These are phyloP conservation scores for Micropoecilia bifurca DNA, from an alignment of 2,797 vertebrate species.

Conservation along the genomic window DNA sequence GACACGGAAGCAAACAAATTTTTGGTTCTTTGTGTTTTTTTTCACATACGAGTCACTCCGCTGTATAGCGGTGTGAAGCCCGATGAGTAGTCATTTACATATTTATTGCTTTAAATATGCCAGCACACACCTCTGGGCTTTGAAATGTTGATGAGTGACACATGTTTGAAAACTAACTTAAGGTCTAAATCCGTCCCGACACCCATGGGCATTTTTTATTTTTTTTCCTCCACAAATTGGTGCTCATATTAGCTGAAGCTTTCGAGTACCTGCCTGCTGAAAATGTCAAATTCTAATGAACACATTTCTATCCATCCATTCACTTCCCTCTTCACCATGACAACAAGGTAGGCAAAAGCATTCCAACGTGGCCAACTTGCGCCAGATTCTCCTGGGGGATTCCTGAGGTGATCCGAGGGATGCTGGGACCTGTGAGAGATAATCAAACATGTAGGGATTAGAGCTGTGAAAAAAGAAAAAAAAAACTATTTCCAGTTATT, in stretches of 20 bases:
- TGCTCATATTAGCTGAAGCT: slow-evolving; percentile 37
- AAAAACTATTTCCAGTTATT: background rate
- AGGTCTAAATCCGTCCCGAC: slow-evolving; percentile 58
- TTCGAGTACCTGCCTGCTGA: slow-evolving; percentile 35
- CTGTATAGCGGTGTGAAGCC: slow-evolving; percentile 32
- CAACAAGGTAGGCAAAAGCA: slow-evolving; percentile 23
- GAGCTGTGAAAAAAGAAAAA: too few relatives aligned
- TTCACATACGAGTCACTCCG: slow-evolving; percentile 8
- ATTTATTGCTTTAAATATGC: slow-evolving; percentile 59
- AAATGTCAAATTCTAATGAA: slow-evolving; percentile 51
- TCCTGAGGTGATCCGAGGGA: slow-evolving; percentile 37
- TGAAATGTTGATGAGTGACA: slow-evolving; percentile 57
- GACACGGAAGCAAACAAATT: background rate
- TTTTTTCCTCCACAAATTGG: slow-evolving; percentile 43
- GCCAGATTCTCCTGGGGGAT: slow-evolving; percentile 46
- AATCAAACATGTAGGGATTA: slow-evolving; percentile 29
- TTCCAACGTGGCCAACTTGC: slow-evolving; percentile 37
- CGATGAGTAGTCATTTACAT: slow-evolving; percentile 59
- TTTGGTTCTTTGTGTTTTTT: slow-evolving; percentile 27
- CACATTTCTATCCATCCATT: slow-evolving; percentile 52
- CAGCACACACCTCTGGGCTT: slow-evolving; percentile 47
- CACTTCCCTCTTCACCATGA: slow-evolving; percentile 29
- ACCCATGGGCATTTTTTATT: slow-evolving; percentile 50
- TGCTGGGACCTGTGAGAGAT: slow-evolving; percentile 59
- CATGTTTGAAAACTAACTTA: slow-evolving; percentile 52